phyloP scores from a whole-genome alignment of 2,888 invertebrate genomes.

The Sipunculus nudus region DNA sequence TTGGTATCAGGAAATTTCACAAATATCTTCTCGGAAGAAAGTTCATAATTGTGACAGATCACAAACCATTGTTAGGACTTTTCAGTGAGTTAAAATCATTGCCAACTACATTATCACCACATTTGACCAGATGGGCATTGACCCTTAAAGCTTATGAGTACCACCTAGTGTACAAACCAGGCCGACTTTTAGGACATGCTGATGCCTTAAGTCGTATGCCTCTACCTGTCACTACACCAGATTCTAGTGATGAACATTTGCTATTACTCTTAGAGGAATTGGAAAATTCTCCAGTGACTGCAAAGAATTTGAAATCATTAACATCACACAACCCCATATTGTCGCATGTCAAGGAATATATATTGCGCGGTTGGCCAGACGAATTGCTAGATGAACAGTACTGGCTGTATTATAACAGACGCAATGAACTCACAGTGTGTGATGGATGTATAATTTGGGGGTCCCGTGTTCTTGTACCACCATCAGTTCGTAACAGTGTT shows the following conservation, averaged over 20 bases:
- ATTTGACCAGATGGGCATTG: conserved; percentile 53
- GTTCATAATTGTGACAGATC: conserved; percentile 31
- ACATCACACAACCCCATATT: neutral
- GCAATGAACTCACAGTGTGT: too few species aligned
- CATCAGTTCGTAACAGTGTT: too few species aligned
- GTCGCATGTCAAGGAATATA: neutral
- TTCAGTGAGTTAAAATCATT: conserved; percentile 25
- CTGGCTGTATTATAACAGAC: too few species aligned
- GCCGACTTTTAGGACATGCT: neutral
- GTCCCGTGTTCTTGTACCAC: too few species aligned
- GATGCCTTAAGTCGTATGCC: conserved; percentile 6
- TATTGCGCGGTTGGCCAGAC: conserved; percentile 2
- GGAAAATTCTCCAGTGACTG: neutral
- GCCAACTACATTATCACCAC: conserved; percentile 49
- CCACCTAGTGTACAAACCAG: neutral
- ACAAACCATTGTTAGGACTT: conserved; percentile 26
- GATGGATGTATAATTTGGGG: too few species aligned
- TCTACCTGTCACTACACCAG: neutral
- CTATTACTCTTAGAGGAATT: too few species aligned
- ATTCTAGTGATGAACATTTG: too few species aligned
- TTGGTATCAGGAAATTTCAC: conserved; percentile 41
- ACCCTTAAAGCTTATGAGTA: conserved; percentile 5
- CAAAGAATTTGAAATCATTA: neutral
- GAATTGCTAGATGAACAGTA: neutral
- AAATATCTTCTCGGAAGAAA: conserved; percentile 38